Base-by-base conservation (phyloP, 2,888 invertebrate genomes). In the Tineola bisselliella region DNA sequence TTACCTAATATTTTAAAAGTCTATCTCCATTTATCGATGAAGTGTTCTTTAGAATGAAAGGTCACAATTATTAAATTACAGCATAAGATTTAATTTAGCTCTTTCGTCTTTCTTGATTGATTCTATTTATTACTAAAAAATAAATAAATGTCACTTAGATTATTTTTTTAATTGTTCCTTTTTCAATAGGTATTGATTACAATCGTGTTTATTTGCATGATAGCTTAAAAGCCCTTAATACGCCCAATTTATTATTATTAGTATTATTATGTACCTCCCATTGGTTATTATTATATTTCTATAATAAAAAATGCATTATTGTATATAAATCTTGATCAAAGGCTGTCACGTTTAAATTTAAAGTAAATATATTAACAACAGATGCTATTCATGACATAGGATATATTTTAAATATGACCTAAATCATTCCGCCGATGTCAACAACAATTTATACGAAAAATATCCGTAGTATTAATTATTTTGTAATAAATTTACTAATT, bases 1-100 rank as follows among this genome's bases (percentile, higher is more conserved):
- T 79, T 78, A 81, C 81, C 31, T 73, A 74, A 81, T 78, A 81
- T 82, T 84, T 84, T 77, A 81, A 84, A 56, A 31, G 77, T 76
- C 69, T 33, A 58, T 58, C 33, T 33, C 11, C 19, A 12, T 10
- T 33, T 58, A 58, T 58, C 31, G 58, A 31, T 13, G 43, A 43
- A 43, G n/a, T 48, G n/a, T 38, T 38, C 10, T 38, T 38, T 38
- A 38, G 10, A 12, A n/a, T 38, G 3, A 38, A 6, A 6, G 38
- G 69, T 70, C 73, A 70, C 69, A 68, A n/a, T n/a, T n/a, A n/a
- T n/a, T n/a, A n/a, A n/a, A n/a, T n/a, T n/a, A n/a, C n/a, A n/a
- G n/a, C n/a, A n/a, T n/a, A n/a, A 25, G 2, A 25, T 4, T 25
- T 2, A 25, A 6, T 25, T 25, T 25, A 25, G 25, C 25, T 2